Evolutionary conservation across 2,797 vertebrate species (phyloP), one percentile per base, ranked within the genome.

Genomic region (Argya squamiceps): DNA sequence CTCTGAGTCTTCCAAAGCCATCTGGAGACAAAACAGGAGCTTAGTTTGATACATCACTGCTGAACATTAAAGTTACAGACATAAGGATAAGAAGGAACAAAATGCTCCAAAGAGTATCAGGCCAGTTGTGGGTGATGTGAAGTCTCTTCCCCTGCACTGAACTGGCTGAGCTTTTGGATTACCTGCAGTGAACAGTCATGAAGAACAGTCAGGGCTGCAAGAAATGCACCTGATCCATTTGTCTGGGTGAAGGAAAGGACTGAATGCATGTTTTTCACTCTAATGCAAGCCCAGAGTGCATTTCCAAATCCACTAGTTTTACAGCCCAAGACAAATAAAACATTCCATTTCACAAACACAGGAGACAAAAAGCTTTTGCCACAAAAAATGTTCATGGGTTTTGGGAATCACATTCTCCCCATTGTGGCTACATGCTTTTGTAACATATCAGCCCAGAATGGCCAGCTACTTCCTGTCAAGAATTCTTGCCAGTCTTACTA

Each of bases 1-100:
- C 19, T 98, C 98, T 0, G 98, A 99, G 96, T 99, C 99, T 60
- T 98, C 98, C 95, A 99, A 91, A 77, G 99, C 99, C 98, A 98
- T 98, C 99, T 99, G 94, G 37, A 78, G 34, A 94, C 44, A 65
- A 89, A 94, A 41, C 6, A 89, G 84, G 22, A 95, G 74, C 19
- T 81, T 65, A 55, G 52, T 77, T 44, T 63, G 60, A 74, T 56
- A 39, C 32, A 44, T 50, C 22, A 70, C 1, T 15, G 27, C 23
- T 70, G 52, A 87, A 60, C 5, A 65, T 7, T 12, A 7, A 77
- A 60, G 16, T 76, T 89, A 39, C 1, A 52, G 26, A 67, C 16
- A 13, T 46, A 29, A 91, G 36, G 17, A 76, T 9, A 8, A 46
- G 37, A 89, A 82, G 27, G 47, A 87, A 73, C 9, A 83, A 91